Evolutionary conservation across 2,888 invertebrate species (phyloP), one percentile per base, ranked within the genome.

Genomic region (Coelinius sp.): DNA sequence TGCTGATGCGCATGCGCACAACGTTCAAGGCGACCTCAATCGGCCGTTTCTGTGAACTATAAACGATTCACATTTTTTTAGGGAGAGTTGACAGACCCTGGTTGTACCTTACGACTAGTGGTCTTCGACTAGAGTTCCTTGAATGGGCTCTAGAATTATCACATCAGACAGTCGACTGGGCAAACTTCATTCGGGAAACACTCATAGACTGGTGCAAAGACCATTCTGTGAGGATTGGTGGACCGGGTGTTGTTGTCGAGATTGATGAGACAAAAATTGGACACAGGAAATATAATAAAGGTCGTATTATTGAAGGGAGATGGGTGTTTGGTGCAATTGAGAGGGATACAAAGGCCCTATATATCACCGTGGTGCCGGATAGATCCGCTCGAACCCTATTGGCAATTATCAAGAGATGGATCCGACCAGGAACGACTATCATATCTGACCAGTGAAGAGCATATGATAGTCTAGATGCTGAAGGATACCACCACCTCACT

Each of bases 361-460:
- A 75, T 41, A 17, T 76, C 3, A 56, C 67, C 25, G 52, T 68
- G 5, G 74, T 77, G 0, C 25, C 1, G 3, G 46, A 77, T 44
- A 46, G 73, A 24, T 31, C 62, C 1, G 17, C 52, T 12, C 35
- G 41, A 10, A 71, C 74, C 1, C 49, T 80, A 22, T 14, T 78
- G 0, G 2, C 38, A 10, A 24, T 77, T 2, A 79, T 81, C 20
- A 56, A 73, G 68, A 71, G 78, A 17, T 62, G 59, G 44, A 74
- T 80, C 25, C 17, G 46, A 22, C 80, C 77, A 20, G 77, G 77
- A 0, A 79, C 79, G 5, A 80, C 76, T 1, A 78, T 81, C 14
- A 71, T 75, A 0, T 75, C 72, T 0, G 81, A 81, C 73, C 74
- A 76, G 27, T 82, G 80, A 80, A 73, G 71, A 64, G 70, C 79